These are phyloP conservation scores for Poecilobothrus nobilitatus DNA, from an alignment of 2,888 invertebrate genomes.

Conservation along the genomic window DNA sequence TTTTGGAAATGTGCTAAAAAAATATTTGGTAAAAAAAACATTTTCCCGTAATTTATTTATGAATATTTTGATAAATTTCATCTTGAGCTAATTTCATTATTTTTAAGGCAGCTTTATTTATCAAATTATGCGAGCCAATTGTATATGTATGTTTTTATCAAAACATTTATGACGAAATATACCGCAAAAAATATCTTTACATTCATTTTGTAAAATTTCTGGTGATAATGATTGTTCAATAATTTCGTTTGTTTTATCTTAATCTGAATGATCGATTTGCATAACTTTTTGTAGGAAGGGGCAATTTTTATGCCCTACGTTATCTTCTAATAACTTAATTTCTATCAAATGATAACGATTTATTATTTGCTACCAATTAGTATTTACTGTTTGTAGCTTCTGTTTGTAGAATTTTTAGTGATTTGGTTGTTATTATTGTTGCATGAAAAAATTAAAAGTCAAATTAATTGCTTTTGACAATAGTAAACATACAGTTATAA, in stretches of 20 bases:
- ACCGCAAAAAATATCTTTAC: slow-evolving; percentile 50
- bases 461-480: too few relatives aligned
- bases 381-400: too few relatives aligned
- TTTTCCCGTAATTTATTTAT: background rate
- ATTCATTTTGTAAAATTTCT: slow-evolving; percentile 27
- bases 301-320: slow-evolving; percentile 32
- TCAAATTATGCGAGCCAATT: slow-evolving; percentile 65
- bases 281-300: slow-evolving; percentile 42
- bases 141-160: slow-evolving; percentile 53
- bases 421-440: too few relatives aligned
- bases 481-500: too few relatives aligned
- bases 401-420: too few relatives aligned
- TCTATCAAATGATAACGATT: too few relatives aligned
- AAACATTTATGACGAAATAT: slow-evolving; percentile 57
- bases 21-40: too few relatives aligned
- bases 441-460: too few relatives aligned
- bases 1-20: too few relatives aligned
- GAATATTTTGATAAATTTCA: slow-evolving; percentile 46
- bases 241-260: slow-evolving; percentile 33
- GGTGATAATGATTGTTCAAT: slow-evolving; percentile 27
- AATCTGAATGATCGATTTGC: slow-evolving; percentile 40
- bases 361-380: too few relatives aligned
- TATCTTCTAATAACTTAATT: too few relatives aligned
- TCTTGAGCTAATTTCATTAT: slow-evolving; percentile 74
- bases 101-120: slow-evolving; percentile 67